Percentiles rank a stretch among this genome's conserved stretches.
These are phyloP conservation scores for Cerastoderma edule DNA, from an alignment of 2,888 invertebrate species.

Conservation along the genomic window DNA sequence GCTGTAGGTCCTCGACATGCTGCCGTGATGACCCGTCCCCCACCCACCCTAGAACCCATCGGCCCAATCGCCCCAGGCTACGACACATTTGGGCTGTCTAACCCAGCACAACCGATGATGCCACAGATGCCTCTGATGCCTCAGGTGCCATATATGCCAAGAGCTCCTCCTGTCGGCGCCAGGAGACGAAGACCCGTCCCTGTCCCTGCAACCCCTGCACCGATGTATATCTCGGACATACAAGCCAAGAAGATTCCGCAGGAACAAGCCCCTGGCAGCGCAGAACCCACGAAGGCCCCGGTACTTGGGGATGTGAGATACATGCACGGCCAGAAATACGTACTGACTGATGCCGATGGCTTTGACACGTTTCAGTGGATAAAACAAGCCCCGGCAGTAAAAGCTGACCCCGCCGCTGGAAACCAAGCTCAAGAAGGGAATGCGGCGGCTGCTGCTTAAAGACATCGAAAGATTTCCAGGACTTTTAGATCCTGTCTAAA, in stretches of 20 bases:
- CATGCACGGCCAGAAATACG: constrained; percentile 26
- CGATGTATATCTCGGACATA: too few relatives aligned
- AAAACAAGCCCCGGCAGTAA: constrained; percentile 21
- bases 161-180: too few relatives aligned
- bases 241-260: too few relatives aligned
- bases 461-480: too few relatives aligned
- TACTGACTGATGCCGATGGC: constrained; percentile 40
- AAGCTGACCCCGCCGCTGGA: too few relatives aligned
- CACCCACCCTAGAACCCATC: neutral
- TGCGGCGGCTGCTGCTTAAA: too few relatives aligned
- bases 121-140: too few relatives aligned
- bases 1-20: neutral
- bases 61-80: neutral
- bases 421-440: constrained; percentile 4
- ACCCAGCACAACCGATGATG: too few relatives aligned
- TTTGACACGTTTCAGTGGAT: constrained; percentile 47
- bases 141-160: too few relatives aligned
- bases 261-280: neutral
- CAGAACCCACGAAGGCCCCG: constrained; percentile 24
- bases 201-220: too few relatives aligned
- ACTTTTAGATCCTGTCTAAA: too few relatives aligned
- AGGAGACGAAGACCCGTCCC: too few relatives aligned
- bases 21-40: neutral
- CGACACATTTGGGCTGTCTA: neutral
- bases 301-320: constrained; percentile 32